Percentiles rank a stretch among this genome's conserved stretches.
Evolutionary conservation across 2,797 vertebrate species (phyloP).

Genomic region (Pristis pectinata): DNA sequence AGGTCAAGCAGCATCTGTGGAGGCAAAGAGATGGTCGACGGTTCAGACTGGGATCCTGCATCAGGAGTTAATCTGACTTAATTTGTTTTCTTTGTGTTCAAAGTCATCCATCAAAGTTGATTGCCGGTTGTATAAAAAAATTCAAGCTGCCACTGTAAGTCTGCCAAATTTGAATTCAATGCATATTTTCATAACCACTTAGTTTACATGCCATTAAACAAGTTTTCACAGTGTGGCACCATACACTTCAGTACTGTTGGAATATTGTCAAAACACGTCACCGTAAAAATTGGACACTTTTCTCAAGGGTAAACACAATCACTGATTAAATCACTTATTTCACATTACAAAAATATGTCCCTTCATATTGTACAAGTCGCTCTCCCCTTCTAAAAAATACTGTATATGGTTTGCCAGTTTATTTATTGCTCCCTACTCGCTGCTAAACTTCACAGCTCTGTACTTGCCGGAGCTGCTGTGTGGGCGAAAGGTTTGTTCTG

Average conservation of each 20-base stretch:
- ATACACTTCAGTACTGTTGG: neutral
- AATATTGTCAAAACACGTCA: neutral
- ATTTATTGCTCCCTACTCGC: neutral
- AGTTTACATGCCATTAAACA: neutral
- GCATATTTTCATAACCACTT: neutral
- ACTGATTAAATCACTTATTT: neutral
- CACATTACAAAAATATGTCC: neutral
- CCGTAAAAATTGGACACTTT: neutral
- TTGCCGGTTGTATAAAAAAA: neutral
- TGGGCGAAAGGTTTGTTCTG: neutral
- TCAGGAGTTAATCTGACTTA: neutral
- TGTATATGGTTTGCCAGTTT: neutral
- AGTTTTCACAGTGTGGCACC: neutral
- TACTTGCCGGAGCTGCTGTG: neutral
- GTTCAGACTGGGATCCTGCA: too few species aligned
- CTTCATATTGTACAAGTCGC: neutral
- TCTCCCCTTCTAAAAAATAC: neutral
- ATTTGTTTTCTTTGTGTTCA: neutral
- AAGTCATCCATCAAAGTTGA: neutral
- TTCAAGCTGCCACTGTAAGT: neutral
- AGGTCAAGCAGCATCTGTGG: too few species aligned
- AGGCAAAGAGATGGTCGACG: too few species aligned
- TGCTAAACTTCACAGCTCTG: neutral
- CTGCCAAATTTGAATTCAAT: neutral
- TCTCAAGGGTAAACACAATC: neutral